Percentiles rank a stretch among this genome's conserved stretches.
These are phyloP conservation scores for Heliothis peltigera DNA, from an alignment of 2,888 invertebrate species.

Conservation along the genomic window DNA sequence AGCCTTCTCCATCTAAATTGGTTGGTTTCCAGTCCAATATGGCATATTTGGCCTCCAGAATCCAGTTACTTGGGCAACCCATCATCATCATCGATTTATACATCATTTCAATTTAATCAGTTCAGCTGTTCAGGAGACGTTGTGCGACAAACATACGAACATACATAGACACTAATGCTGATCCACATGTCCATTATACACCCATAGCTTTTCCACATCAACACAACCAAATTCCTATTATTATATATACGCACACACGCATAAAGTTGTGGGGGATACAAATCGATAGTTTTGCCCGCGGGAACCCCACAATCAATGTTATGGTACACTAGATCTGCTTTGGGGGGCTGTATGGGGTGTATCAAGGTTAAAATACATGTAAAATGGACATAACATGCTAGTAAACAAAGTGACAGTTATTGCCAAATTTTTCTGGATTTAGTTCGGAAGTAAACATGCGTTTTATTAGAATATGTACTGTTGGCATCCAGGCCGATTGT, in stretches of 20 bases:
- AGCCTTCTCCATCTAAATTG: too few relatives aligned
- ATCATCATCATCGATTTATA: too few relatives aligned
- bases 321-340: conserved; percentile 36
- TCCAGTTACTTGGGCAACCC: too few relatives aligned
- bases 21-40: too few relatives aligned
- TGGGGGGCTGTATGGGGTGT: conserved; percentile 28
- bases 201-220: background rate
- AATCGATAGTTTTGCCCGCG: conserved; percentile 59
- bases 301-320: conserved; percentile 58
- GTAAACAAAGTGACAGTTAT: background rate
- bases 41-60: too few relatives aligned
- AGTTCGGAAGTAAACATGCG: too few relatives aligned
- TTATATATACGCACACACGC: conserved; percentile 21
- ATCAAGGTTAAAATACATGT: conserved; percentile 38
- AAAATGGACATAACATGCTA: conserved; percentile 6
- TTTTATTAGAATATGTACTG: too few relatives aligned
- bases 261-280: conserved; percentile 18
- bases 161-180: background rate
- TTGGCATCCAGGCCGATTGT: too few relatives aligned
- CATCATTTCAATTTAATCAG: too few relatives aligned
- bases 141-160: too few relatives aligned
- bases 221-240: background rate
- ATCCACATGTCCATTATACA: background rate
- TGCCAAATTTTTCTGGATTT: background rate
- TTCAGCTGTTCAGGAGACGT: too few relatives aligned